phyloP scores from a whole-genome alignment of 2,888 invertebrate genomes.

The Ecliptopera silaceata region DNA sequence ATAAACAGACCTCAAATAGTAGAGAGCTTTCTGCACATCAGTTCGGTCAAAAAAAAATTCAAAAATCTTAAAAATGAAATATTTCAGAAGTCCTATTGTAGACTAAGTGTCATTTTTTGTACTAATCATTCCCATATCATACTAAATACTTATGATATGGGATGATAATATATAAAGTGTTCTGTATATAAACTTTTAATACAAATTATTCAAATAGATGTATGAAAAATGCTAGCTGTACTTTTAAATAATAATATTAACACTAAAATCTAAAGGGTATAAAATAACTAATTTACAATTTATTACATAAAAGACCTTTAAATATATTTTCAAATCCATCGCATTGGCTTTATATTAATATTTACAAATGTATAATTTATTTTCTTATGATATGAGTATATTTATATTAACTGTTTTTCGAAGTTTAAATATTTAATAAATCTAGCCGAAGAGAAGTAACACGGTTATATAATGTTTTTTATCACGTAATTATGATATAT shows the following conservation, averaged over 20 bases:
- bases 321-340: constrained; percentile 73
- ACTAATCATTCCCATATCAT: too few species aligned
- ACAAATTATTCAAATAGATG: too few species aligned
- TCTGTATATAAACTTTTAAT: too few species aligned
- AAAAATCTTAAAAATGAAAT: too few species aligned
- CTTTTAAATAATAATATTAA: background rate
- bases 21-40: too few species aligned
- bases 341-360: constrained; percentile 50
- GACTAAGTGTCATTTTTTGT: too few species aligned
- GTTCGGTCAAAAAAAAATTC: too few species aligned
- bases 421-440: constrained; percentile 2
- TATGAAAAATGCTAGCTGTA: too few species aligned
- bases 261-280: constrained; percentile 22
- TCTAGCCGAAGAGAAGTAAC: background rate
- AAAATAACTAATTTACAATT: constrained; percentile 25
- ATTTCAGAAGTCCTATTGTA: too few species aligned
- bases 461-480: background rate
- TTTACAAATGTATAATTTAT: constrained; percentile 40
- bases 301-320: constrained; percentile 23
- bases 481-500: background rate
- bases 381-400: constrained; percentile 20
- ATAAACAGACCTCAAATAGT: too few species aligned
- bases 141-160: too few species aligned
- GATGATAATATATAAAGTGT: too few species aligned
- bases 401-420: constrained; percentile 4